Evolutionary conservation across 1,140 invertebrate genomes (phyloP).

Genomic region (Temnothorax longispinosus): DNA sequence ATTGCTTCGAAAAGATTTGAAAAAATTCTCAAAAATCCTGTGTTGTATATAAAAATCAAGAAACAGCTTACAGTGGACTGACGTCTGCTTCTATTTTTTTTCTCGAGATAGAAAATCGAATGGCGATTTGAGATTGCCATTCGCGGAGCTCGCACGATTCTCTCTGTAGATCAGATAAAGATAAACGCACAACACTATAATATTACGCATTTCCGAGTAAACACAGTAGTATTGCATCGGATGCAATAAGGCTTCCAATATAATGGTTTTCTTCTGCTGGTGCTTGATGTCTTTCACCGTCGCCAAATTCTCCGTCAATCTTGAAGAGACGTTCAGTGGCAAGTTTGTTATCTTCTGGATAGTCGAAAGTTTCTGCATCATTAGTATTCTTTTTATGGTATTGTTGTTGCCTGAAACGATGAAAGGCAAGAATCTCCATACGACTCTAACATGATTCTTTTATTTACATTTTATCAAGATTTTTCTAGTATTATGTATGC

Average conservation of each 20-base stretch:
- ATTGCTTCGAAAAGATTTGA: too few species aligned
- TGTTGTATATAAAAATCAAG: too few species aligned
- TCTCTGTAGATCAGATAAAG: background rate
- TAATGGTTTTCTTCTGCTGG: slow-evolving; percentile 93
- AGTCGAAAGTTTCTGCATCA: slow-evolving; percentile 39
- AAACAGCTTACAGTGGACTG: too few species aligned
- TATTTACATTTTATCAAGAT: background rate
- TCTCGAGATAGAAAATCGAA: background rate
- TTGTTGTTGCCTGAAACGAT: slow-evolving; percentile 92
- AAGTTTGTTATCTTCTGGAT: slow-evolving; percentile 85
- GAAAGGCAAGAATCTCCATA: slow-evolving; percentile 91
- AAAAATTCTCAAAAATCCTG: too few species aligned
- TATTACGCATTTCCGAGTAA: background rate
- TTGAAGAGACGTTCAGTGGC: slow-evolving; percentile 87
- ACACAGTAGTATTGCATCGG: background rate
- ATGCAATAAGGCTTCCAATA: slow-evolving; percentile 88
- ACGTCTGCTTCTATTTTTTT: too few species aligned
- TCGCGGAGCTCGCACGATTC: background rate
- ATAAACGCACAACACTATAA: background rate
- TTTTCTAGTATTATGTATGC: background rate
- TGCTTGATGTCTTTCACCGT: slow-evolving; percentile 90
- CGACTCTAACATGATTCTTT: slow-evolving; percentile 86
- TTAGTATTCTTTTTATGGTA: slow-evolving; percentile 87
- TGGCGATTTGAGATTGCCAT: background rate
- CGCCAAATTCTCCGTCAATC: slow-evolving; percentile 90